These are phyloP conservation scores for Gorsachius goisagi DNA, from an alignment of 2,113 vertebrate genomes.

Conservation along the genomic window DNA sequence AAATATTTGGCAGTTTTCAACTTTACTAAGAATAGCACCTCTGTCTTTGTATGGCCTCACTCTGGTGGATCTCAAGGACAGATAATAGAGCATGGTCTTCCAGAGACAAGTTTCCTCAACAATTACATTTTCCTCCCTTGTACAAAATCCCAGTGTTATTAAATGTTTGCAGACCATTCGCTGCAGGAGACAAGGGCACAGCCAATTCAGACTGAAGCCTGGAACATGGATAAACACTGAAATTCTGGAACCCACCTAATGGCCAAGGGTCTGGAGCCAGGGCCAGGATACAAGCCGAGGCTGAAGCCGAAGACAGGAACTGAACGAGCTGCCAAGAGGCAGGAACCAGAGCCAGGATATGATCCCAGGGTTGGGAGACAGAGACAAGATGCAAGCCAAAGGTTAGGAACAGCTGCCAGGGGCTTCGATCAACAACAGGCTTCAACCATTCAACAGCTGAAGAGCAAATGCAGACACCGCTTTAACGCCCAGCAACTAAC, in stretches of 20 bases:
- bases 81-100: rapidly evolving
- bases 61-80: not conserved
- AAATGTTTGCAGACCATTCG: conserved; percentile 10
- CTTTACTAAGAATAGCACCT: not conserved
- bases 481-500: not conserved
- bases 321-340: not conserved
- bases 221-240: not conserved
- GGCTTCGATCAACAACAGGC: not conserved
- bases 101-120: not conserved
- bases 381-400: conserved; percentile 34
- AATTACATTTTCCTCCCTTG: not conserved
- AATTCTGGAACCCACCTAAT: conserved; percentile 5
- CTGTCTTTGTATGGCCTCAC: not conserved
- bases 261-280: not conserved
- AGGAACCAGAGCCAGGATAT: not conserved
- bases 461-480: not conserved
- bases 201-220: not conserved
- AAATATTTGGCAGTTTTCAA: not conserved
- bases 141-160: not conserved
- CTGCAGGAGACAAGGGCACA: not conserved
- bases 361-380: not conserved
- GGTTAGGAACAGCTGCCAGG: conserved; percentile 40
- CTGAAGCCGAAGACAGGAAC: conserved; percentile 8
- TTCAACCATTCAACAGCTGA: not conserved
- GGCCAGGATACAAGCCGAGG: not conserved